A percentile compares a stretch with the other conserved stretches of the same genome.
These are phyloP conservation scores for Electrophaes corylata DNA, from an alignment of 2,888 invertebrate genomes.

Conservation along the genomic window DNA sequence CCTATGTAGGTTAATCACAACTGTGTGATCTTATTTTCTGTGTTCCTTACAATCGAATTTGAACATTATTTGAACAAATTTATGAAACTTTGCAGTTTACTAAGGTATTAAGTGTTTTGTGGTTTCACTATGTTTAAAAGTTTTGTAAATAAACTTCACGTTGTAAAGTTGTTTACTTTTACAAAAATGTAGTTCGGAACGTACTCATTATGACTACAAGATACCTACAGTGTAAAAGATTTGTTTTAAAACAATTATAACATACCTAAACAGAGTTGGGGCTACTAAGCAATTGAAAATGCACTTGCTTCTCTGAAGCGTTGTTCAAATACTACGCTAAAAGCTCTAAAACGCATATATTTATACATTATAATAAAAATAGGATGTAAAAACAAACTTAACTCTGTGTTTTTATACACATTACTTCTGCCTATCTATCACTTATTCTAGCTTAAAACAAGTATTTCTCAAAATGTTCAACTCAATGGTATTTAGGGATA, in stretches of 20 bases:
- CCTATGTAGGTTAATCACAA: neutral
- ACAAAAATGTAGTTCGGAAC: slow-evolving; percentile 11
- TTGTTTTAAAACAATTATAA: neutral
- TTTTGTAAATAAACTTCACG: slow-evolving; percentile 9
- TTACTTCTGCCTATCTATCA: neutral
- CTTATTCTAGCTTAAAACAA: neutral
- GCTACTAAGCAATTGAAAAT: slow-evolving; percentile 20
- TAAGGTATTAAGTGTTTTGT: neutral
- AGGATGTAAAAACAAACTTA: neutral
- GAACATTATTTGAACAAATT: slow-evolving; percentile 30
- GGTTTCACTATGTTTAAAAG: slow-evolving; percentile 3
- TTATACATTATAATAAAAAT: neutral
- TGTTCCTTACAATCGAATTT: slow-evolving; percentile 26
- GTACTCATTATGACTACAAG: neutral
- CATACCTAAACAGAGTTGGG: slow-evolving; percentile 12
- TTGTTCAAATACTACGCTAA: neutral
- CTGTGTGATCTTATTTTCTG: slow-evolving; percentile 2
- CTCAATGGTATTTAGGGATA: neutral
- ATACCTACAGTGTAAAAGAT: slow-evolving; percentile 6
- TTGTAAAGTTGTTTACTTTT: slow-evolving; percentile 9
- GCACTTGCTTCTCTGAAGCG: neutral
- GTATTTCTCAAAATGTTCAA: neutral
- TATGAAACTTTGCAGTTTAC: slow-evolving; percentile 14
- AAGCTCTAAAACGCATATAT: slow-evolving; percentile 1
- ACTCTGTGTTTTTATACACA: no score